These are phyloP conservation scores for Hetaerina americana DNA, from an alignment of 1,140 invertebrate genomes.

Conservation along the genomic window DNA sequence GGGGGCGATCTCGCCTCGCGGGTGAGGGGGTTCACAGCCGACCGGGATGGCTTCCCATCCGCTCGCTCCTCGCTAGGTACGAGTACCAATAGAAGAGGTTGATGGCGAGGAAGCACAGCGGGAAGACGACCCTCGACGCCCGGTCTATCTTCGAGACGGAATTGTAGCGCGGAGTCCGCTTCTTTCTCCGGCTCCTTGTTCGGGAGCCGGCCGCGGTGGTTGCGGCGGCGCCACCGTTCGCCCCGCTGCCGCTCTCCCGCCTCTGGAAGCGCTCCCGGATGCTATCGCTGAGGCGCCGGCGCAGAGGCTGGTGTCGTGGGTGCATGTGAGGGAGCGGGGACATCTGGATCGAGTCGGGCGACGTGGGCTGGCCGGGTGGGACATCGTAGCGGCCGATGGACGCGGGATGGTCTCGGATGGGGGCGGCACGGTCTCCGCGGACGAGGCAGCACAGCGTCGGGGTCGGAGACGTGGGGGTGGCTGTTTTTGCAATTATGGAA, in stretches of 20 bases:
- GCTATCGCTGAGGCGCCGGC: neutral
- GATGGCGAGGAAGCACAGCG: slow-evolving; percentile 57
- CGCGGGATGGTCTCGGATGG: neutral
- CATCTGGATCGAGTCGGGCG: neutral
- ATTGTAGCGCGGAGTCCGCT: slow-evolving; percentile 49
- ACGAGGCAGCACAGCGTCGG: neutral
- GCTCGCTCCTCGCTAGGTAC: slow-evolving; percentile 50
- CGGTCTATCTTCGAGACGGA: slow-evolving; percentile 69
- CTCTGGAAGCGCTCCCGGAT: neutral
- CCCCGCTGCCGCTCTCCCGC: slow-evolving; percentile 14
- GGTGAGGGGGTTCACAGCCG: neutral
- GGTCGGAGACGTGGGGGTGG: neutral
- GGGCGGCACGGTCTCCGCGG: neutral
- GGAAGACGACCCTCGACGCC: slow-evolving; percentile 59
- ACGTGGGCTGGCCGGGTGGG: neutral
- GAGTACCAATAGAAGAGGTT: slow-evolving; percentile 70
- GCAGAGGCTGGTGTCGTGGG: neutral
- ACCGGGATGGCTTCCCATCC: slow-evolving; percentile 27
- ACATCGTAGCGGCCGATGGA: neutral
- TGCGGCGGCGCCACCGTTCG: slow-evolving; percentile 12
- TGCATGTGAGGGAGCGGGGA: neutral
- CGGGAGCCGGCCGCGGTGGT: slow-evolving; percentile 22
- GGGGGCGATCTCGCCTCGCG: too few species aligned
- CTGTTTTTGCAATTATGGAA: neutral
- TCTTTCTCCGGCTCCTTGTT: slow-evolving; percentile 32